Percentiles rank a stretch among this genome's conserved stretches.
Evolutionary conservation across 2,113 vertebrate genomes (phyloP).

Genomic region (Oncorhynchus kisutch): DNA sequence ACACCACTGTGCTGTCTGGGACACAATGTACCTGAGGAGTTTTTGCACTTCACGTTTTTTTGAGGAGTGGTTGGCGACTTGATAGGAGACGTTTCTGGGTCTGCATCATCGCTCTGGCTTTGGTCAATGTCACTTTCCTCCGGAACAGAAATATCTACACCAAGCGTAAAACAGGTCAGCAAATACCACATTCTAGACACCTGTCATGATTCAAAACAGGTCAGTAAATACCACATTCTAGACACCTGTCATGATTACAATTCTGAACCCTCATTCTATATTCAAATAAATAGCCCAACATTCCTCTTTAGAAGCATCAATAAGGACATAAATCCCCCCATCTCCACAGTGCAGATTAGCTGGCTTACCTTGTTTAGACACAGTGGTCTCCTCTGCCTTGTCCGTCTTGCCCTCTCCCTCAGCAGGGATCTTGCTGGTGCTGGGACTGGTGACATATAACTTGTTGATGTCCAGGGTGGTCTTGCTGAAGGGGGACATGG

Average conservation of each 20-base stretch:
- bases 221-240: no score
- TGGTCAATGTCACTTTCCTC: constrained; percentile 85
- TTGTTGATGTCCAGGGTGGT: constrained; percentile 93
- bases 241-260: no score
- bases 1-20: constrained; percentile 23
- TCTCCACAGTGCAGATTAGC: not conserved
- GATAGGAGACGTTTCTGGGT: constrained; percentile 83
- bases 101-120: constrained; percentile 85
- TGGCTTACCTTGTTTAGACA: constrained; percentile 79
- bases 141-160: constrained; percentile 74
- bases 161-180: not conserved
- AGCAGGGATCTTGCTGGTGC: constrained; percentile 84
- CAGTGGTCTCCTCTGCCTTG: constrained; percentile 71
- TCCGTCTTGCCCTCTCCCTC: constrained; percentile 79
- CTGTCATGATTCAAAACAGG: no score
- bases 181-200: not conserved
- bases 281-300: not conserved
- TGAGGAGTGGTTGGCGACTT: constrained; percentile 88
- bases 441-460: constrained; percentile 84
- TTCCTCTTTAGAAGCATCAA: not conserved
- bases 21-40: constrained; percentile 81
- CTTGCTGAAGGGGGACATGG: constrained; percentile 92
- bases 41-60: constrained; percentile 86
- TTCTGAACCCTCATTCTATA: not conserved
- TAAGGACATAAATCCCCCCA: not conserved